Conservation (phyloP, 2,113 vertebrate species). For the Myotis davidii region DNA sequence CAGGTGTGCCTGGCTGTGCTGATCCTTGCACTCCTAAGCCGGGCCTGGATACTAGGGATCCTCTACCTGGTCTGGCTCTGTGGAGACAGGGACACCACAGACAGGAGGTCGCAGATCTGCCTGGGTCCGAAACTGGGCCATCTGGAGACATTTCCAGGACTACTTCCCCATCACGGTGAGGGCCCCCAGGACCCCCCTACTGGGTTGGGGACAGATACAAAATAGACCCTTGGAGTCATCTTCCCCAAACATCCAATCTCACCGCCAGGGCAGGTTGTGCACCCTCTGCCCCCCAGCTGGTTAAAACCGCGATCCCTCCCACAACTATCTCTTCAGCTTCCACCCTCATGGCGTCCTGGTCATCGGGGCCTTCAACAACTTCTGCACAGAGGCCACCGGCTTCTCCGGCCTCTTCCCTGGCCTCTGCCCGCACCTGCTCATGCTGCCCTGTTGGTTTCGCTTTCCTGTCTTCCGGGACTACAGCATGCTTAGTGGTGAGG, state of each 20-base stretch:
- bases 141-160: conserved; percentile 85
- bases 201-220: not conserved
- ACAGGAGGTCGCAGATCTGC: conserved; percentile 80
- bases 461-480: conserved; percentile 88
- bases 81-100: conserved; percentile 86
- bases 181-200: not conserved
- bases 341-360: conserved; percentile 87
- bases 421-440: conserved; percentile 85
- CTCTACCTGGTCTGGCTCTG: conserved; percentile 88
- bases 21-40: conserved; percentile 78
- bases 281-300: conserved; percentile 79
- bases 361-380: conserved; percentile 86
- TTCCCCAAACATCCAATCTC: not conserved
- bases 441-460: conserved; percentile 88
- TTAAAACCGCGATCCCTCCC: conserved; percentile 84
- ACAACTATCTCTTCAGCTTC: conserved; percentile 89
- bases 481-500: conserved; percentile 87
- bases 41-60: conserved; percentile 83
- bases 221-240: not conserved
- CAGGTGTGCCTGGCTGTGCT: conserved; percentile 65
- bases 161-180: conserved; percentile 89
- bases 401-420: conserved; percentile 86
- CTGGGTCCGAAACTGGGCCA: conserved; percentile 83
- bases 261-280: rapidly evolving
- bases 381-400: conserved; percentile 87